Evolutionary conservation across 2,888 invertebrate species (phyloP).

Genomic region (Lypha dubia): DNA sequence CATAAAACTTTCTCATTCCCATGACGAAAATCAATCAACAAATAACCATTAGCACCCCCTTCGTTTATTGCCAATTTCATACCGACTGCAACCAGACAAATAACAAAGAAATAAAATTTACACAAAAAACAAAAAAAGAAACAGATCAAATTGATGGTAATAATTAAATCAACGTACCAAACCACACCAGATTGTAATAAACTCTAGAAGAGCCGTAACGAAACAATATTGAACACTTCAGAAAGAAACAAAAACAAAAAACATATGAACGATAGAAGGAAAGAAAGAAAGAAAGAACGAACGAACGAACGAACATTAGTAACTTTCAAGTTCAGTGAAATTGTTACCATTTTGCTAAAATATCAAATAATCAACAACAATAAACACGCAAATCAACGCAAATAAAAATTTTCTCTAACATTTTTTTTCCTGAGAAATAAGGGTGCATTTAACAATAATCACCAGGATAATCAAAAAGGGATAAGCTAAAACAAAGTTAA

Average conservation of each 20-base stretch:
- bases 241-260: conserved; percentile 40
- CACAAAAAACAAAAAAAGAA: conserved; percentile 19
- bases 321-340: conserved; percentile 40
- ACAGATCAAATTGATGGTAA: conserved; percentile 51
- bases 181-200: conserved; percentile 54
- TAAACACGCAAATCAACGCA: conserved; percentile 55
- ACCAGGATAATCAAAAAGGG: conserved; percentile 55
- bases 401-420: not conserved
- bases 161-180: conserved; percentile 56
- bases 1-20: conserved; percentile 69
- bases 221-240: conserved; percentile 76
- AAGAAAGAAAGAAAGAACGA: conserved; percentile 57
- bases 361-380: conserved; percentile 59
- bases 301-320: conserved; percentile 28
- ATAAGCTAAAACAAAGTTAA: conserved; percentile 65
- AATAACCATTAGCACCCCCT: conserved; percentile 49
- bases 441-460: conserved; percentile 44
- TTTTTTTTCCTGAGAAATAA: conserved; percentile 1
- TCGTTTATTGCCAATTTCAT: conserved; percentile 38
- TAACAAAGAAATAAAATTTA: conserved; percentile 25
- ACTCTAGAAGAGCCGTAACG: conserved; percentile 66
- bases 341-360: conserved; percentile 54
- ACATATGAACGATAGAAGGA: too few relatives aligned
- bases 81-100: conserved; percentile 13
- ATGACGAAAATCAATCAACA: conserved; percentile 68